Percentiles rank a stretch among this genome's conserved stretches.
Conservation (phyloP, 2,113 vertebrate genomes). For the Halichoerus grypus region DNA sequence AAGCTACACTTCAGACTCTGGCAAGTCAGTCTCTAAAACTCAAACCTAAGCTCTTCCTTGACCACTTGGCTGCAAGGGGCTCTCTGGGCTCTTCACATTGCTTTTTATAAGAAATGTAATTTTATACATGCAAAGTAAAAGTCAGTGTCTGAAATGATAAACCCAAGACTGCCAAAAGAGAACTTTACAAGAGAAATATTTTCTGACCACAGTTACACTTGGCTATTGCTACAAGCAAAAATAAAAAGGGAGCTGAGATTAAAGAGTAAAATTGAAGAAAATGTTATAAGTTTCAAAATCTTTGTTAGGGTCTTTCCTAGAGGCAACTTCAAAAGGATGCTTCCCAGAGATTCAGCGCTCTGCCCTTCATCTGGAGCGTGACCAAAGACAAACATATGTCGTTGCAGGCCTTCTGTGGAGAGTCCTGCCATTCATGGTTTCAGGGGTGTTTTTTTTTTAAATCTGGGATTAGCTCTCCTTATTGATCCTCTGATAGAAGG, state of each 20-base stretch:
- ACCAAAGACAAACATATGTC: slow-evolving; percentile 78
- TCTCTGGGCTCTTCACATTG: neutral
- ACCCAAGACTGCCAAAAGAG: slow-evolving; percentile 43
- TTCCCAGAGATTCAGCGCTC: slow-evolving; percentile 58
- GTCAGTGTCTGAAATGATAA: slow-evolving; percentile 55
- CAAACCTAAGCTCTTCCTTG: neutral
- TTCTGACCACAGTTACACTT: slow-evolving; percentile 70
- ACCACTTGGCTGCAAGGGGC: neutral
- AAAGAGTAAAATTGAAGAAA: slow-evolving; percentile 80
- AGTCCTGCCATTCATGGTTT: slow-evolving; percentile 70
- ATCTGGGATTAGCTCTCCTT: slow-evolving; percentile 56
- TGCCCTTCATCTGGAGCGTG: slow-evolving; percentile 74
- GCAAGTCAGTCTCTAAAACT: neutral
- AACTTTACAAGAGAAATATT: slow-evolving; percentile 68
- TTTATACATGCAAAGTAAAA: slow-evolving; percentile 38
- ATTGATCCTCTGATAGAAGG: slow-evolving; percentile 60
- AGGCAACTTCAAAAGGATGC: slow-evolving; percentile 78
- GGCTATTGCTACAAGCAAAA: slow-evolving; percentile 74
- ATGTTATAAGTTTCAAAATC: slow-evolving; percentile 73
- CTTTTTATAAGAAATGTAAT: neutral
- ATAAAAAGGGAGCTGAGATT: slow-evolving; percentile 60
- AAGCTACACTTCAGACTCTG: neutral
- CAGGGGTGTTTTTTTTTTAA: neutral
- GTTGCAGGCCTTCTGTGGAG: slow-evolving; percentile 66
- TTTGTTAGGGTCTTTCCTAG: slow-evolving; percentile 78